These are phyloP conservation scores for Syrista parreyssii DNA, from an alignment of 2,888 invertebrate species.

Conservation along the genomic window DNA sequence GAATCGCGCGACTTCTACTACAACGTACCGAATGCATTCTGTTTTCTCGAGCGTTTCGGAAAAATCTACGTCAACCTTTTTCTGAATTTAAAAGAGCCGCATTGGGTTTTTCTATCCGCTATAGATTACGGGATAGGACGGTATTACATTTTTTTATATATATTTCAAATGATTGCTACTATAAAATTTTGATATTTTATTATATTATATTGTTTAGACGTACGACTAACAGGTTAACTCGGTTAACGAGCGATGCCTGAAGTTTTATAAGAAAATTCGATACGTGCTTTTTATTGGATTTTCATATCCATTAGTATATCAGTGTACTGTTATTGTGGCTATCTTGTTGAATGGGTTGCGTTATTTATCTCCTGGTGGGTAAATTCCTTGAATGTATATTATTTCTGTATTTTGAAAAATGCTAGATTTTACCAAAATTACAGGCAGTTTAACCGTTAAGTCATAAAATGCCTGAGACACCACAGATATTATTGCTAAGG, in stretches of 20 bases:
- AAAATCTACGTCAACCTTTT: not conserved
- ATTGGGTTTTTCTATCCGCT: not conserved
- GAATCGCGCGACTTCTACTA: constrained; percentile 18
- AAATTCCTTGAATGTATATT: not conserved
- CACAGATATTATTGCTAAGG: not conserved
- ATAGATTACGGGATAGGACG: not conserved
- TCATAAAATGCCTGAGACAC: not conserved
- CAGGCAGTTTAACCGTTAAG: not conserved
- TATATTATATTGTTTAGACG: not conserved
- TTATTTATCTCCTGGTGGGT: no score
- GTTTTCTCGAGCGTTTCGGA: constrained; percentile 14
- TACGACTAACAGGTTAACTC: not conserved
- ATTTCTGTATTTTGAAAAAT: not conserved
- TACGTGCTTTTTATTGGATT: no score
- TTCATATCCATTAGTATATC: no score
- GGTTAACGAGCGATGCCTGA: not conserved
- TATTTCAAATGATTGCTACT: not conserved
- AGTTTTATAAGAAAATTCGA: not conserved
- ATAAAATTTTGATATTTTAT: not conserved
- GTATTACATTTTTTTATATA: not conserved
- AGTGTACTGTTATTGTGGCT: no score
- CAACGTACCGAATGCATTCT: not conserved
- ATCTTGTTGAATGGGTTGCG: no score
- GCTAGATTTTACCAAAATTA: not conserved
- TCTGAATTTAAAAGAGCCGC: not conserved